Percentiles rank a stretch among this genome's conserved stretches.
phyloP scores from a whole-genome alignment of 2,797 vertebrate genomes.

The Rhinatrema bivittatum region DNA sequence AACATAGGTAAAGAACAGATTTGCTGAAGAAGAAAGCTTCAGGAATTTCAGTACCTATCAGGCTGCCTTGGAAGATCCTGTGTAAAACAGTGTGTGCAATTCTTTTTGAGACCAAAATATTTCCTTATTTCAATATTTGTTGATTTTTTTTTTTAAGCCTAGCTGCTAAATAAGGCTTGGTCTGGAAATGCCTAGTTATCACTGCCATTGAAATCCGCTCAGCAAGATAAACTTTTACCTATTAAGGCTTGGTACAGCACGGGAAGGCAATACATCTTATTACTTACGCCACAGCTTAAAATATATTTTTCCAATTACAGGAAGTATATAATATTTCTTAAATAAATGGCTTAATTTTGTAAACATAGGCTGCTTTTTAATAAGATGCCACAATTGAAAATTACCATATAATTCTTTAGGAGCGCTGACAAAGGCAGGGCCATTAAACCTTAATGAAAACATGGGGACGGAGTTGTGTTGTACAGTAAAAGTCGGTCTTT shows the following conservation, averaged over 20 bases:
- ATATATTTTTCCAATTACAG: constrained; percentile 21
- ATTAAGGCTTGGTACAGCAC: background rate
- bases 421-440: background rate
- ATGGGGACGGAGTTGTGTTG: background rate
- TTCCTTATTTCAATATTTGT: no score
- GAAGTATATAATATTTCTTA: constrained; percentile 7
- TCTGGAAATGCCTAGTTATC: no score
- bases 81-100: no score
- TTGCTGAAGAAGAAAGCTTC: no score
- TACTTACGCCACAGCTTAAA: constrained; percentile 6
- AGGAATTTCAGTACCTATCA: no score
- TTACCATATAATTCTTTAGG: constrained; percentile 14
- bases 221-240: background rate
- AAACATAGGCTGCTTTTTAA: constrained; percentile 27
- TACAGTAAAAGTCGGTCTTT: constrained; percentile 11
- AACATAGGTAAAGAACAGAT: no score
- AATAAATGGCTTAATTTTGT: constrained; percentile 28
- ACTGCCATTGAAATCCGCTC: background rate
- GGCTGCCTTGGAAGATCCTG: no score
- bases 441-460: constrained; percentile 23
- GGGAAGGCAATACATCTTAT: constrained; percentile 8
- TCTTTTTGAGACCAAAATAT: no score
- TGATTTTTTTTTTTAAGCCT: no score
- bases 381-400: constrained; percentile 3
- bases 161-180: no score